phyloP scores from a whole-genome alignment of 2,797 vertebrate species.

The Leucoraja ocellata region DNA sequence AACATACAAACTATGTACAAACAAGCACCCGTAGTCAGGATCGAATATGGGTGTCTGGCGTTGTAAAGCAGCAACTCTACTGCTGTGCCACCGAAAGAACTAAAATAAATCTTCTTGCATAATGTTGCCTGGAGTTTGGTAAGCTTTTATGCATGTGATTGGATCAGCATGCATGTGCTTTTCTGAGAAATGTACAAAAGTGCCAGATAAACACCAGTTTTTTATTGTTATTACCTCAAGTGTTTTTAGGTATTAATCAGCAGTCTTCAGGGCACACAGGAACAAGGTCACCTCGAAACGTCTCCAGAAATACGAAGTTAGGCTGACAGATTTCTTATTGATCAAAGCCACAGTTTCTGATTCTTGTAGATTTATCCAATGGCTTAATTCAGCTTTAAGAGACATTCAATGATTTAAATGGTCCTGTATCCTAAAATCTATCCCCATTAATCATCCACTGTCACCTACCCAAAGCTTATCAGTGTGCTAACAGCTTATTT shows the following conservation, averaged over 20 bases:
- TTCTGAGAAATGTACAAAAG: background rate
- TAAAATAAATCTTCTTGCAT: background rate
- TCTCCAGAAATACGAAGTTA: background rate
- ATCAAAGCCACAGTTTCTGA: background rate
- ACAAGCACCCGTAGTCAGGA: no score
- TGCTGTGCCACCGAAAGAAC: background rate
- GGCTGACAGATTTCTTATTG: background rate
- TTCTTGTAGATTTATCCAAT: background rate
- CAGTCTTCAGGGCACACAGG: background rate
- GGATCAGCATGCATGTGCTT: background rate
- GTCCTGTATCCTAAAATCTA: background rate
- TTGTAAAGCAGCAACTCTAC: no score
- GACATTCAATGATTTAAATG: background rate
- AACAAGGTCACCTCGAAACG: background rate
- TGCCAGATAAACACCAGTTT: background rate
- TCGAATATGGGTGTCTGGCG: no score
- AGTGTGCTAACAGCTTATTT: slow-evolving; percentile 1
- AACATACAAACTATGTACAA: no score
- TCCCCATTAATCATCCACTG: slow-evolving; percentile 11
- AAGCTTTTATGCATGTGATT: background rate
- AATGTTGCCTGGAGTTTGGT: background rate
- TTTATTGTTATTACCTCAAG: background rate
- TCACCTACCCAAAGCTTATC: background rate
- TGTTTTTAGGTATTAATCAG: background rate
- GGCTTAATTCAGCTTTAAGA: background rate